Percentiles rank a stretch among this genome's conserved stretches.
These are phyloP conservation scores for Cancer borealis DNA, from an alignment of 2,888 invertebrate species.

Conservation along the genomic window DNA sequence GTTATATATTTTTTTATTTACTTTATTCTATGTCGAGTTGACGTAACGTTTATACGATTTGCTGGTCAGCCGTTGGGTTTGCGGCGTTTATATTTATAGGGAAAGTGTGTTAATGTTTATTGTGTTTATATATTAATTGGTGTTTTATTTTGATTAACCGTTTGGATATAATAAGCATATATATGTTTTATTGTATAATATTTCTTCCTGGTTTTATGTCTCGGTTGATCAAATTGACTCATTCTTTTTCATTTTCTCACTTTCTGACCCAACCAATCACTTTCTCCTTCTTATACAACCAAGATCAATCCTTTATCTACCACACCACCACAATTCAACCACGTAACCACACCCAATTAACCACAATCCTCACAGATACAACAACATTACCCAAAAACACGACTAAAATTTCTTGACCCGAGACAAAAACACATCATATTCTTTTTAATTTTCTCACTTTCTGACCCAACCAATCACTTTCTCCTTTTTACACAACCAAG, in stretches of 20 bases:
- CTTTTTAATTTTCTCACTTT: not conserved
- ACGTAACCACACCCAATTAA: not conserved
- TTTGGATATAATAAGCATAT: not conserved
- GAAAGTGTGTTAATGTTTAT: too few species aligned
- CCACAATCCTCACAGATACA: conserved; percentile 80
- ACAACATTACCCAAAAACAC: conserved; percentile 80
- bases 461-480: not conserved
- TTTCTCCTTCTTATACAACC: not conserved
- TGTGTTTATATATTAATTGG: too few species aligned
- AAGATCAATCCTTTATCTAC: not conserved
- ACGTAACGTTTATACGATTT: too few species aligned
- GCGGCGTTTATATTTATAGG: too few species aligned
- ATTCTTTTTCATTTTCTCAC: not conserved
- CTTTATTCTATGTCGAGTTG: too few species aligned
- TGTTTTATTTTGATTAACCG: too few species aligned
- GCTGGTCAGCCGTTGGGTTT: too few species aligned
- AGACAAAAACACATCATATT: not conserved
- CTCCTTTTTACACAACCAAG: not conserved
- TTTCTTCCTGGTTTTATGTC: not conserved
- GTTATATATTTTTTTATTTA: too few species aligned
- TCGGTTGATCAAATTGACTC: not conserved
- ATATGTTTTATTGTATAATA: not conserved
- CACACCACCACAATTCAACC: not conserved
- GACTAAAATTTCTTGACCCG: too few species aligned
- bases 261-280: not conserved